Conservation (phyloP, 2,888 invertebrate genomes). For the Capitulum mitella region DNA sequence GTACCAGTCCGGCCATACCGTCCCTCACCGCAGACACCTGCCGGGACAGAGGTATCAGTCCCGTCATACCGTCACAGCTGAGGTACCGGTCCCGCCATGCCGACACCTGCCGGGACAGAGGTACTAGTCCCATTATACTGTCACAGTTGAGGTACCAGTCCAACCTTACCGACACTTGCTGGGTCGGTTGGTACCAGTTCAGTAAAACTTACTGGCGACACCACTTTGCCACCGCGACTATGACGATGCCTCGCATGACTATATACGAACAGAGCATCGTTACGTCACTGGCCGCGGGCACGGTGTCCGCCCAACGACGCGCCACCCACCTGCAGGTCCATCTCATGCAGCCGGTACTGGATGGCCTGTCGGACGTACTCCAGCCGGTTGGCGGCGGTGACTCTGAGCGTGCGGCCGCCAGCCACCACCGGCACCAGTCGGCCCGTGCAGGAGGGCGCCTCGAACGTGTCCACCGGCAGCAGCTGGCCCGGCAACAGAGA, state of each 20-base stretch:
- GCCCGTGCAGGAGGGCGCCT: slow-evolving; percentile 56
- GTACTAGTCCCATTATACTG: too few species aligned
- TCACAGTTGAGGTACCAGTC: too few species aligned
- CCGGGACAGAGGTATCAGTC: slow-evolving; percentile 35
- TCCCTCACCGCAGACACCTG: slow-evolving; percentile 52
- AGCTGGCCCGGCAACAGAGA: slow-evolving; percentile 37
- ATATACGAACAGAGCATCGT: too few species aligned
- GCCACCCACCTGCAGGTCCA: slow-evolving; percentile 51
- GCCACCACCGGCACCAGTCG: slow-evolving; percentile 54
- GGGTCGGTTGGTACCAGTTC: too few species aligned
- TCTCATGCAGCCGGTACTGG: slow-evolving; percentile 54
- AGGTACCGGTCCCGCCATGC: too few species aligned
- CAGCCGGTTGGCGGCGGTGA: slow-evolving; percentile 53
- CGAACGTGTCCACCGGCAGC: slow-evolving; percentile 56
- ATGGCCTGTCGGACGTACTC: slow-evolving; percentile 56
- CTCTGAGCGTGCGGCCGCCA: slow-evolving; percentile 54
- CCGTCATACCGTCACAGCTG: not conserved
- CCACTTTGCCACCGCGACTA: too few species aligned
- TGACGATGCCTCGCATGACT: too few species aligned
- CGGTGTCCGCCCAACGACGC: too few species aligned
- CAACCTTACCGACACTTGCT: too few species aligned
- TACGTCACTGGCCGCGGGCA: too few species aligned
- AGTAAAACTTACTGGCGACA: too few species aligned
- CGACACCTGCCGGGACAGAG: too few species aligned
- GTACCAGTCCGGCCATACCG: slow-evolving; percentile 58